Conservation (phyloP, 2,113 vertebrate species). For the Polyodon spathula region DNA sequence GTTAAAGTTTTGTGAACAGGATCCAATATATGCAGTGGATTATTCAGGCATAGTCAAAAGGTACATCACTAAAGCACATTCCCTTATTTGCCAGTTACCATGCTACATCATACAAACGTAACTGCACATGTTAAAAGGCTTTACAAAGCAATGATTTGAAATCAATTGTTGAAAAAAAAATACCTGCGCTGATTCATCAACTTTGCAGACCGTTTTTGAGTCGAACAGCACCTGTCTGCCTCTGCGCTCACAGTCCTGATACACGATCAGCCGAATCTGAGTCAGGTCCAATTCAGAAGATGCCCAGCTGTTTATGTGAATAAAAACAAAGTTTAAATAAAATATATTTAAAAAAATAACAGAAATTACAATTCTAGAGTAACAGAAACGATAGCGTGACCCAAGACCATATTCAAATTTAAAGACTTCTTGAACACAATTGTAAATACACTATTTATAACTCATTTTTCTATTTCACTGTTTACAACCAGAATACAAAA, state of each 20-base stretch:
- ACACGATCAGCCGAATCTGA: constrained; percentile 76
- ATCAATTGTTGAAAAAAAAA: background rate
- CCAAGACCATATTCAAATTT: too few relatives aligned
- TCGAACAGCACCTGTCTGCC: constrained; percentile 80
- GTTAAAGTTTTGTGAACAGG: too few relatives aligned
- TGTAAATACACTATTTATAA: too few relatives aligned
- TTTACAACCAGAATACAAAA: too few relatives aligned
- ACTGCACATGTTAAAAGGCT: background rate
- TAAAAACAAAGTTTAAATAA: background rate
- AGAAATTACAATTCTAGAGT: too few relatives aligned
- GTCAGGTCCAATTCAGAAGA: constrained; percentile 68
- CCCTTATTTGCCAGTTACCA: too few relatives aligned
- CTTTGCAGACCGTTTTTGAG: constrained; percentile 69
- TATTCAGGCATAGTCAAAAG: constrained; percentile 14
- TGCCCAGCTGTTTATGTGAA: constrained; percentile 54
- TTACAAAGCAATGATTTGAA: constrained; percentile 1
- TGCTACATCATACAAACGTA: background rate
- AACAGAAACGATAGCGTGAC: too few relatives aligned
- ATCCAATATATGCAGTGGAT: too few relatives aligned
- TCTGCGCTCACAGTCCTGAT: constrained; percentile 77
- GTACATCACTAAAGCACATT: constrained; percentile 7
- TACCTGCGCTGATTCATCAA: constrained; percentile 61
- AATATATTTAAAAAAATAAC: background rate
- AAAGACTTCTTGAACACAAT: too few relatives aligned
- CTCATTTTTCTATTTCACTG: too few relatives aligned